A percentile compares a stretch with the other conserved stretches of the same genome.
Evolutionary conservation across 1,140 invertebrate genomes (phyloP).

Genomic region (Portunus trituberculatus): DNA sequence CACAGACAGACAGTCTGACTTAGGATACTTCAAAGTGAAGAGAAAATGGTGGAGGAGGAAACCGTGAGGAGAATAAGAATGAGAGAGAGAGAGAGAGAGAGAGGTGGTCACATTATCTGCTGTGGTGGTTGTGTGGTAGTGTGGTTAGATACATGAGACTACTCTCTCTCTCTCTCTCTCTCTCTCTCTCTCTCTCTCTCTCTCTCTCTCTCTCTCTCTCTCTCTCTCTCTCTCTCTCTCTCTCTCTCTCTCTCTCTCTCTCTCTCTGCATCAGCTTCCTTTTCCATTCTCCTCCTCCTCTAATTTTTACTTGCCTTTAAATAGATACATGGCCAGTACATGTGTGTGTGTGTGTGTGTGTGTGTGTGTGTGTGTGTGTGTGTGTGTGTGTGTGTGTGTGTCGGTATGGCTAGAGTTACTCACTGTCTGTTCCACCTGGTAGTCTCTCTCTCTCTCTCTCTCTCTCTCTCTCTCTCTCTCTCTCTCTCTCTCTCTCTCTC

Average conservation of each 20-base stretch:
- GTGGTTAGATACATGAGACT: neutral
- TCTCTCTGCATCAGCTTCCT: neutral
- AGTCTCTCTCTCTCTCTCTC: neutral
- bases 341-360: neutral
- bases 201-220: neutral
- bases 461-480: neutral
- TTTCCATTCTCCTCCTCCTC: neutral
- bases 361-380: neutral
- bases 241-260: constrained; percentile 11
- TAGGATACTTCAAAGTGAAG: neutral
- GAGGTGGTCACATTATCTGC: neutral
- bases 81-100: constrained; percentile 18
- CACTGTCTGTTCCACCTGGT: neutral
- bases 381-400: neutral
- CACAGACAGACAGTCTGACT: neutral
- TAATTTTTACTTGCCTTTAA: no score
- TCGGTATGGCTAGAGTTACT: neutral
- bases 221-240: neutral
- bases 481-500: neutral
- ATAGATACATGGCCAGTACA: no score
- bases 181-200: constrained; percentile 15
- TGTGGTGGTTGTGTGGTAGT: neutral
- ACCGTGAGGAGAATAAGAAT: neutral
- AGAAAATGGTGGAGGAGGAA: neutral
- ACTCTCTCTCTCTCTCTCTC: neutral